Evolutionary conservation across 2,888 invertebrate species (phyloP).

Genomic region (Polymixis flavicincta): DNA sequence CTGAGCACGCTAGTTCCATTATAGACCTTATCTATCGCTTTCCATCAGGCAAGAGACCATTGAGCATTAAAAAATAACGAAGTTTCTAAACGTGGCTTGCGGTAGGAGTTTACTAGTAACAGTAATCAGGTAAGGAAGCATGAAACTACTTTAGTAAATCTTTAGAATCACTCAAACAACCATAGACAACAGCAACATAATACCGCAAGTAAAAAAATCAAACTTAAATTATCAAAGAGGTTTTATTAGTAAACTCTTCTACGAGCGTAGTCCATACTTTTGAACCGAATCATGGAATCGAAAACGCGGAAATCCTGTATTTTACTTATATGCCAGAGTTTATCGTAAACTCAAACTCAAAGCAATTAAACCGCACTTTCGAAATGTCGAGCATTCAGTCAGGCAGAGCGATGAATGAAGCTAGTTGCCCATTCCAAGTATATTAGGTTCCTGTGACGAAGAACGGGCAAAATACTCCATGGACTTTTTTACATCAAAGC

Average conservation of each 20-base stretch:
- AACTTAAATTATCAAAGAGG: constrained; percentile 13
- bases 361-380: background rate
- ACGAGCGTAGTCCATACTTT: background rate
- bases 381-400: background rate
- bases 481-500: no score
- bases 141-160: background rate
- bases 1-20: no score
- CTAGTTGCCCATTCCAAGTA: no score
- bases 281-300: background rate
- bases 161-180: background rate
- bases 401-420: no score
- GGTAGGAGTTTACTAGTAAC: no score
- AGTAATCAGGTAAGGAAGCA: no score
- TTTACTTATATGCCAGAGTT: background rate
- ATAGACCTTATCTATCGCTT: no score
- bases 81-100: no score
- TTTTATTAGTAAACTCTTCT: no score
- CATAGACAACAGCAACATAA: background rate
- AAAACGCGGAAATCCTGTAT: background rate
- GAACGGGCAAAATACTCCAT: background rate
- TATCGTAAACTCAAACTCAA: background rate
- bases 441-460: background rate
- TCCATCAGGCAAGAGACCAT: no score
- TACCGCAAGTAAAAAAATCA: background rate
- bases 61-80: no score